Base-by-base conservation (phyloP, 2,113 vertebrate genomes). In the Lichenostomus cassidix region DNA sequence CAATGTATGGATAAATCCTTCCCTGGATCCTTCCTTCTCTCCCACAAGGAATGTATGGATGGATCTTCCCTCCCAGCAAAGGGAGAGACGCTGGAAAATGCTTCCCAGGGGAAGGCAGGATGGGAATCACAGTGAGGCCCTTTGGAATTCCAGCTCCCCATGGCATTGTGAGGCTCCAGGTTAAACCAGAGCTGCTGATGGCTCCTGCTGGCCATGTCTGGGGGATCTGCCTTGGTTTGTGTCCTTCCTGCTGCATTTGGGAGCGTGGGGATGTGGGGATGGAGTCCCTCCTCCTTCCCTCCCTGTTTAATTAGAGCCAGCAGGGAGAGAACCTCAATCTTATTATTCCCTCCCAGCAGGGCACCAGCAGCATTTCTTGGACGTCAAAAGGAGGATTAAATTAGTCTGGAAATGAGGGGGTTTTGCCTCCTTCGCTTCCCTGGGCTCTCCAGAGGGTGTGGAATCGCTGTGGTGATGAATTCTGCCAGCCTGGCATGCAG, bases 341-440 rank as follows among this genome's bases (percentile, higher is more conserved):
- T 23, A 77, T 90, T 93, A 85, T 94, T 93, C 81, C 69, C 47
- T 79, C 85, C 1, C 95, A 90, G 95, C 89, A 39, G 95, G 89
- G 68, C 69, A 67, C 55, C 95, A 73, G 88, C 35, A 83, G 91
- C 64, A 6, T 63, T 91, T 27, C 89, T 92, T 64, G 86, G 81
- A 63, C 0, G 42, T 93, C 83, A 94, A 95, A 96, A 92, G 68
- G 89, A 89, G 91, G 91, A 94, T 96, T 94, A 92, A 91, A 89
- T 90, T 9, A 91, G 86, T 42, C 88, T 93, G 83, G 20, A 25
- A 84, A 80, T 15, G 50, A 70, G 59, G 65, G 58, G 28, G 8
- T 14, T 82, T 85, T 74, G 22, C 63, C 47, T 82, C 59, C 50
- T 80, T 90, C 28, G 0, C 39, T 13, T 25, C 80, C 31, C 89